Evolutionary conservation across 1,140 invertebrate species (phyloP), one percentile per base, ranked within the genome.

Genomic region (Lepidurus packardi): DNA sequence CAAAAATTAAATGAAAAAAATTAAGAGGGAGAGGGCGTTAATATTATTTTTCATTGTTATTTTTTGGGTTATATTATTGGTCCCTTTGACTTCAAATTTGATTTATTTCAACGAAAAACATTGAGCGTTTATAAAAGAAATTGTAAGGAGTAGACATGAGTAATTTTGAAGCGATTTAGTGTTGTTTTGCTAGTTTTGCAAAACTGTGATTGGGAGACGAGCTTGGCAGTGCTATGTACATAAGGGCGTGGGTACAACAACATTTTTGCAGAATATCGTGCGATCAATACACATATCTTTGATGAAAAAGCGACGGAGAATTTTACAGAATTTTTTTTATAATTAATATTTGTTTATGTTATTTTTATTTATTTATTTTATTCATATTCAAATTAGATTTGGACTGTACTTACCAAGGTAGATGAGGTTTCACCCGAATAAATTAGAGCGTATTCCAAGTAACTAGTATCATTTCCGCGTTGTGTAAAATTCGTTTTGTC

Each of bases 271-370:
- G 53, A 65, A 7, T 65, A 65, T 65, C 53, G 53, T 65, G 53
- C 53, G 53, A 65, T 65, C 53, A 65, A 65, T 65, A 65, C 53
- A 65, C 53, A 65, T 65, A 65, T 65, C 53, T 65, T 65, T 65
- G 53, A 65, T 65, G 53, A 65, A 7, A 65, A 65, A 21, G 53
- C 21, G 6, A 16, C 4, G 1, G 53, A 13, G 13, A n/a, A 16
- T 7, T 16, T 0, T 21, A n/a, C 7, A 65, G 21, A 34, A 34
- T 34, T 34, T 34, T 4, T 4, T 34, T 47, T 11, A 65, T 65
- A 65, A 9, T 65, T 11, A 21, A 9, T 11, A 1, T 65, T 65
- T 65, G 53, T 13, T 13, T 65, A 21, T 13, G 21, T 13, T 65
- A 34, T 34, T 34, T 4, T 34, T 34, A 34, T 2, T 34, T 34